Evolutionary conservation across 2,888 invertebrate genomes (phyloP), one percentile per base, ranked within the genome.

Genomic region (Orchesellides sinensis): DNA sequence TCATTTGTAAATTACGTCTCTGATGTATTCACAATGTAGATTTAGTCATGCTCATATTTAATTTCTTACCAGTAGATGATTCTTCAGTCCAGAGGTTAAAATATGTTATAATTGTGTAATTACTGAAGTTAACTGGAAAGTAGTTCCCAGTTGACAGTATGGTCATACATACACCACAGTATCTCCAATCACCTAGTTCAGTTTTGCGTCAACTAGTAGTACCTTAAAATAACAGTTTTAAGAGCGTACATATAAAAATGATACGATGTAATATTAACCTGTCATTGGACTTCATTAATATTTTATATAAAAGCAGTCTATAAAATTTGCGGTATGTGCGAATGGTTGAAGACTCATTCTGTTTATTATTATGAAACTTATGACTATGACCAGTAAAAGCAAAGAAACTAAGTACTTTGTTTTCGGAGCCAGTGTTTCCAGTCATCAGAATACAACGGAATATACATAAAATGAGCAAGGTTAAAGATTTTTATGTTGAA

Each of bases 141-240:
- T 12, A 40, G n/a, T n/a, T n/a, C n/a, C n/a, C n/a, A n/a, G n/a
- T n/a, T n/a, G n/a, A n/a, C n/a, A n/a, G n/a, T n/a, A n/a, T n/a
- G n/a, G n/a, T n/a, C 29, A 45, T 69, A 68, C 27, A 69, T 56
- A 78, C 63, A 59, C 70, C 79, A 69, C 54, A 63, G 79, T 72
- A 79, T 79, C 79, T 79, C 79, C 79, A 79, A 79, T 79, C 79
- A 79, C 79, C 79, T 79, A 79, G 79, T 79, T 79, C 79, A 79
- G 32, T 65, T 19, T 69, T 40, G 29, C 63, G 63, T 63, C 45
- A 21, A 23, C 25, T 27, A 45, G 59, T 17, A 61, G 68, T 77
- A 77, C 66, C 68, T 78, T 77, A 49, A 19, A 54, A 54, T 47
- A 14, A 10, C 40, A 40, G n/a, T 40, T 14, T 40, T 40, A 32